Base-by-base conservation (phyloP, 2,888 invertebrate genomes). In the Chymomyza caudatula region DNA sequence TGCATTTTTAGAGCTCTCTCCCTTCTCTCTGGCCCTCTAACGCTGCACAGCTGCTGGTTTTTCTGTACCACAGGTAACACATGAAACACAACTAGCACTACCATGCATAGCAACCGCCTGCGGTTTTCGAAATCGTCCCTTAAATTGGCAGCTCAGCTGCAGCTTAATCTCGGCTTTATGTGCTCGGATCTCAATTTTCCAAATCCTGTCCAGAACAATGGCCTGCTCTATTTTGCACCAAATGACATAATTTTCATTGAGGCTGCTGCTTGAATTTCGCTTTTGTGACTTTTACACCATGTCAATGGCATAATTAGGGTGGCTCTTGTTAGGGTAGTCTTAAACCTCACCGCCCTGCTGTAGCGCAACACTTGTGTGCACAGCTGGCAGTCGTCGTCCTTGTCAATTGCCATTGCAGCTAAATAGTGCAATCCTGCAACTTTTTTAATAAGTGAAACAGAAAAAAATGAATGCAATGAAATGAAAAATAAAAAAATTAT, bases 281-380 rank as follows among this genome's bases (percentile, higher is more conserved):
- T 65, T 62, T 63, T 29, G 76, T 78, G 81, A 82, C 81, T 83
- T 83, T 73, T 70, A 80, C 83, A 73, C 78, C 60, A 74, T 58
- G 65, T 52, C 65, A 73, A 64, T 82, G 72, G 55, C 65, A 73
- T 85, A 83, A 81, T 84, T 84, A 69, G 79, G 76, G 76, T 78
- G 54, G 61, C 42, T 54, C 17, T 20, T 47, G 22, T 23, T 23
- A 42, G 71, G 63, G 53, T 49, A 44, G 54, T 51, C n/a, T n/a
- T n/a, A n/a, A n/a, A n/a, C n/a, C n/a, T n/a, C 54, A 74, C 63
- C 66, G 68, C 57, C 17, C 56, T 22, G 20, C 3, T 25, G 57
- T 49, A 19, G 2, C 25, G 59, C 56, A 49, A 68, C 85, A 71
- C 72, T 83, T 83, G 82, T 75, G 61, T 72, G 82, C 82, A 72